Evolutionary conservation across 2,797 vertebrate genomes (phyloP), one percentile per base, ranked within the genome.

Genomic region (Nyctibius grandis): DNA sequence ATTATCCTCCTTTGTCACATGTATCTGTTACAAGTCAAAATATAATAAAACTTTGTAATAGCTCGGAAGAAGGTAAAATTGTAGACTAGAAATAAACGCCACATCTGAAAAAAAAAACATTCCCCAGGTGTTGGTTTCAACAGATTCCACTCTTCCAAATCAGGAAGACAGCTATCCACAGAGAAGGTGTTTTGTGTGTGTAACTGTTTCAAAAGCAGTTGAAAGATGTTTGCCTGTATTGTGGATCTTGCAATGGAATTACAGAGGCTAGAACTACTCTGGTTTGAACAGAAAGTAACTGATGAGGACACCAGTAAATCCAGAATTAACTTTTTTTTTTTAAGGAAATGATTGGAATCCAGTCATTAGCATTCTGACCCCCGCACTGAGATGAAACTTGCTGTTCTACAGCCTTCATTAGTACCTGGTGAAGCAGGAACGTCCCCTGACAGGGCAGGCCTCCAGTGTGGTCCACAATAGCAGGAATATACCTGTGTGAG

Each of bases 381-480:
- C 19, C 34, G 19, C 26, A 9, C 34, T 64, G 75, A 75, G 56
- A 13, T 6, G 11, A 18, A 69, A 8, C 45, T 6, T 20, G 90
- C 50, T 67, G 54, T 9, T 21, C 36, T 76, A 56, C 73, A 95
- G 77, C 67, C 31, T 26, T 28, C 21, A 0, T 31, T 65, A 85
- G 76, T 98, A 99, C 99, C 99, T 99, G 99, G 97, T 99, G 99
- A 92, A 99, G 98, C 70, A 99, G 98, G 95, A 99, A 99, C 4
- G 99, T 99, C n/a, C 99, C 99, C 63, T 99, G 98, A 67, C 99
- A 99, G 85, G 99, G 99, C 54, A 99, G 97, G 40, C 99, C 99
- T 91, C 98, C 98, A 5, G 99, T 99, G 95, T 99, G 99, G 97
- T 99, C 99, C 83, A 99, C 99, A n/a, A 99, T 98, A 44, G 99